Percentiles rank a stretch among this genome's conserved stretches.
Evolutionary conservation across 2,888 invertebrate species (phyloP).

Genomic region (Erebia ligea): DNA sequence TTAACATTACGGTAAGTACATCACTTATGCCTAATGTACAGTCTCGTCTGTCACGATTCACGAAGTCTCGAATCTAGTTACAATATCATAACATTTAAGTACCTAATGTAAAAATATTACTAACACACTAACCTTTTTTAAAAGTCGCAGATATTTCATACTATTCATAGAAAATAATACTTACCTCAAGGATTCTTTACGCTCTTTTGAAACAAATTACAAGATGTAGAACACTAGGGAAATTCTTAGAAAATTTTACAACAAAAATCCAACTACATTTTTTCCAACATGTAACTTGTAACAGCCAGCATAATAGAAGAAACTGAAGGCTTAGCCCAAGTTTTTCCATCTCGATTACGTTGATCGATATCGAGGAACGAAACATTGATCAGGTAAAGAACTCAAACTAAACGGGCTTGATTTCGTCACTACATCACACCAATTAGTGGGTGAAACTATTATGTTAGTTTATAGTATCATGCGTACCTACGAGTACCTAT

Average conservation of each 20-base stretch:
- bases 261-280: slow-evolving; percentile 11
- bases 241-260: not conserved
- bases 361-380: no score
- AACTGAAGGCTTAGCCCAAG: not conserved
- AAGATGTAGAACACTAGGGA: not conserved
- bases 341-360: no score
- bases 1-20: no score
- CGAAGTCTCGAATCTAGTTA: not conserved
- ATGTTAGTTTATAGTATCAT: no score
- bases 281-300: slow-evolving; percentile 35
- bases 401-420: no score
- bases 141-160: slow-evolving; percentile 2
- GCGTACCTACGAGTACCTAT: no score
- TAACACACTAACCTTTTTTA: no score
- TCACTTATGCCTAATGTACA: no score
- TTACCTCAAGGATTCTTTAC: not conserved
- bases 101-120: not conserved
- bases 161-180: not conserved
- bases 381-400: no score
- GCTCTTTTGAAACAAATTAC: slow-evolving; percentile 7
- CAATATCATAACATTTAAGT: not conserved
- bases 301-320: slow-evolving; percentile 29
- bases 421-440: no score
- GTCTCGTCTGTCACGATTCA: no score
- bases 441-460: no score